A percentile compares a stretch with the other conserved stretches of the same genome.
Conservation (phyloP, 2,888 invertebrate genomes). For the Ischnura elegans region DNA sequence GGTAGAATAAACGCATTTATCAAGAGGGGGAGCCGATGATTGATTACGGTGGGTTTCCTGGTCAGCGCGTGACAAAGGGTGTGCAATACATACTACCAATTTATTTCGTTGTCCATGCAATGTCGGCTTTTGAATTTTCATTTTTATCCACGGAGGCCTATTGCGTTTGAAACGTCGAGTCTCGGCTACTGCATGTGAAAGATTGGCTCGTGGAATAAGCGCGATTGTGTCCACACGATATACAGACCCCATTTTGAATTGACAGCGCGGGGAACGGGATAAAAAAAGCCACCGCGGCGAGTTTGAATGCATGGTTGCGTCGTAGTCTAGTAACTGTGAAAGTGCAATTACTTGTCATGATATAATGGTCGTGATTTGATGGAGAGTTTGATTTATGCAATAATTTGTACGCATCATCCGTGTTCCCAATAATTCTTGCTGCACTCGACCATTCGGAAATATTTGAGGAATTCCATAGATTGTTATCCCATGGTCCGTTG, state of each 20-base stretch:
- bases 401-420: background rate
- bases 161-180: slow-evolving; percentile 22
- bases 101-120: slow-evolving; percentile 29
- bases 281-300: background rate
- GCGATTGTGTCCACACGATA: background rate
- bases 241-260: background rate
- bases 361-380: background rate
- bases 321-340: background rate
- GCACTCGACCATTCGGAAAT: too few species aligned
- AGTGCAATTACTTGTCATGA: background rate
- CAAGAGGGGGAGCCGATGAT: slow-evolving; percentile 24
- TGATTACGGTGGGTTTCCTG: slow-evolving; percentile 53
- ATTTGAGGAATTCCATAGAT: too few species aligned
- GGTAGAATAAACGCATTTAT: slow-evolving; percentile 39
- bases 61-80: slow-evolving; percentile 13
- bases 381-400: background rate
- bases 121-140: slow-evolving; percentile 13
- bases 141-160: background rate
- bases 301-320: background rate
- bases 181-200: background rate
- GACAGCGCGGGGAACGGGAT: background rate
- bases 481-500: too few species aligned
- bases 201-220: slow-evolving; percentile 2
- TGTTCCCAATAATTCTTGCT: background rate
- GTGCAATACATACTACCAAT: slow-evolving; percentile 33